Percentiles rank a stretch among this genome's conserved stretches.
Conservation (phyloP, 2,797 vertebrate genomes). For the Rhyacichthys aspro region DNA sequence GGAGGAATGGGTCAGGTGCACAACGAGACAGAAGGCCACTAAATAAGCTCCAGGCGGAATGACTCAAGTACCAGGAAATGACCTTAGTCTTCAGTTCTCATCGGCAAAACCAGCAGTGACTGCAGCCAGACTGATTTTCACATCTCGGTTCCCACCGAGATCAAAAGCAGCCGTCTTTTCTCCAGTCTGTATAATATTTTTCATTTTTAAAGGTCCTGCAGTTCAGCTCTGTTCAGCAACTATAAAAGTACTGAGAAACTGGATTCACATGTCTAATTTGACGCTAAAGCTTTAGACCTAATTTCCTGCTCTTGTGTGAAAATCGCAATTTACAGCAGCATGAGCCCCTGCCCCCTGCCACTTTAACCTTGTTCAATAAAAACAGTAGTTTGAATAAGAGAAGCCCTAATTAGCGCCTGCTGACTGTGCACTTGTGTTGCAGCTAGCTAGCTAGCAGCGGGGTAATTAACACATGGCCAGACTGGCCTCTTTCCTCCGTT, state of each 20-base stretch:
- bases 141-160: conserved; percentile 49
- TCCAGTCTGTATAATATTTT: conserved; percentile 37
- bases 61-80: conserved; percentile 56
- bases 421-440: conserved; percentile 76
- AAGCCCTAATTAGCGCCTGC: conserved; percentile 75
- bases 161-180: conserved; percentile 50
- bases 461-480: conserved; percentile 75
- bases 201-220: conserved; percentile 36
- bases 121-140: conserved; percentile 54
- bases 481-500: conserved; percentile 53
- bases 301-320: conserved; percentile 72
- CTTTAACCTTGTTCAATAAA: conserved; percentile 72
- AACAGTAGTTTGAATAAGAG: conserved; percentile 77
- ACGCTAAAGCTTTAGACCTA: conserved; percentile 59
- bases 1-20: conserved; percentile 51
- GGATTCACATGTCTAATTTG: conserved; percentile 59
- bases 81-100: conserved; percentile 44
- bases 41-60: conserved; percentile 46
- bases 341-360: conserved; percentile 61
- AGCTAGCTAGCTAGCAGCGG: conserved; percentile 67
- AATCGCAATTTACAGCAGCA: conserved; percentile 66
- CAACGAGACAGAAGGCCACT: conserved; percentile 40
- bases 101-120: conserved; percentile 55
- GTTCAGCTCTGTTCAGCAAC: conserved; percentile 38
- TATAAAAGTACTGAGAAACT: conserved; percentile 30